Evolutionary conservation across 2,113 vertebrate species (phyloP).

Genomic region (Bothrops jararaca): DNA sequence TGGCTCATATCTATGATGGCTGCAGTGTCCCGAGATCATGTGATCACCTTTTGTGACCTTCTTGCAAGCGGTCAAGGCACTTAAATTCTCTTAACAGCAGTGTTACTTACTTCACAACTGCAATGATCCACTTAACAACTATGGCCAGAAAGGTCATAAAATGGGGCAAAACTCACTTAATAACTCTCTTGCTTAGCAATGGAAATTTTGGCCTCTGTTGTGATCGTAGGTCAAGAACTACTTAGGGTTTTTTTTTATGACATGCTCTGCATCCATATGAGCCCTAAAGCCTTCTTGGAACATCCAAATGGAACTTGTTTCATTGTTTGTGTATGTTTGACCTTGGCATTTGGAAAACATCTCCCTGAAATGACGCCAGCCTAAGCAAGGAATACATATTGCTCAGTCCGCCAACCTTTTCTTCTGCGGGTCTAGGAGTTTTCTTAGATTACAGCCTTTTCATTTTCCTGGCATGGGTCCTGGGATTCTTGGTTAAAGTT

Average conservation of each 20-base stretch:
- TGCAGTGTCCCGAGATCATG: no score
- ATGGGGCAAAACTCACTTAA: not conserved
- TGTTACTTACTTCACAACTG: no score
- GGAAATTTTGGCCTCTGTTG: not conserved
- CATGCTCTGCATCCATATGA: not conserved
- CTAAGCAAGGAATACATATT: not conserved
- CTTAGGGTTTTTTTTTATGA: not conserved
- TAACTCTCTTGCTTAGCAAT: not conserved
- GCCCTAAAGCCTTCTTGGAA: not conserved
- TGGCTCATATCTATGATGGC: no score
- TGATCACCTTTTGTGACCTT: no score
- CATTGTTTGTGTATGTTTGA: not conserved
- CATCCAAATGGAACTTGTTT: not conserved
- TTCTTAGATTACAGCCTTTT: not conserved
- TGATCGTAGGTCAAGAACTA: not conserved
- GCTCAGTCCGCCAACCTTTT: not conserved
- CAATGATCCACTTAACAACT: no score
- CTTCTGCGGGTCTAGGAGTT: not conserved
- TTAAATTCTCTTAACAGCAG: not conserved
- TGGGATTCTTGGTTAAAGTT: no score
- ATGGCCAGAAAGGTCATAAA: not conserved
- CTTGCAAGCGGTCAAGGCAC: not conserved
- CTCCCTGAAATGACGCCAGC: not conserved
- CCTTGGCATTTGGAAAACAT: slow-evolving; percentile 19
- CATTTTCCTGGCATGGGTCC: not conserved